These are phyloP conservation scores for Cephus pygmeus DNA, from an alignment of 2,888 invertebrate genomes.

Conservation along the genomic window DNA sequence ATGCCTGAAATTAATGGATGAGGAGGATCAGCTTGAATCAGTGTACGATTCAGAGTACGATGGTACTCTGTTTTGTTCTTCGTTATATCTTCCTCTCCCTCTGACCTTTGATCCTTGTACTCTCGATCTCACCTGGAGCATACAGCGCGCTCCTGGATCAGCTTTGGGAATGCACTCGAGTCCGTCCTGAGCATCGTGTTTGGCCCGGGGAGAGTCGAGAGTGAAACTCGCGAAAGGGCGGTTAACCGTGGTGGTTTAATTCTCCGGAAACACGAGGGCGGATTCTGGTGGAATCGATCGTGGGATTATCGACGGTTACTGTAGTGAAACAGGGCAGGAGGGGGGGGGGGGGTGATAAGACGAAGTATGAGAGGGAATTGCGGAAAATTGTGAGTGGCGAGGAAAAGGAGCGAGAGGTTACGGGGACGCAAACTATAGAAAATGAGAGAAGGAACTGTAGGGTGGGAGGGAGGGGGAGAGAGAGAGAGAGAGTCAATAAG, in stretches of 20 bases:
- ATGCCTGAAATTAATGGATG: background rate
- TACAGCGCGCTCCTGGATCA: background rate
- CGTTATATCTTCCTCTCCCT: background rate
- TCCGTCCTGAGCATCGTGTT: background rate
- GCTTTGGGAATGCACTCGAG: background rate
- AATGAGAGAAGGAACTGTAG: background rate
- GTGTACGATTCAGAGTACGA: too few relatives aligned
- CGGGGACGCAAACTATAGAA: background rate
- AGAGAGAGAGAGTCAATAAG: background rate
- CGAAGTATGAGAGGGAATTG: background rate
- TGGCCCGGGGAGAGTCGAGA: background rate
- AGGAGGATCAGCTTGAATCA: too few relatives aligned
- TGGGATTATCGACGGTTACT: background rate
- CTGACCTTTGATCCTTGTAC: background rate
- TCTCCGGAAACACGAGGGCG: constrained; percentile 1
- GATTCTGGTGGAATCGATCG: background rate
- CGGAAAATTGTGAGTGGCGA: background rate
- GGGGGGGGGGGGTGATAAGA: background rate
- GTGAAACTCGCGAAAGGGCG: background rate
- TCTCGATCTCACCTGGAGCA: background rate
- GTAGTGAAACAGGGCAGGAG: background rate
- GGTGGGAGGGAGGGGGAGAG: too few relatives aligned
- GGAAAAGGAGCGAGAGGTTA: background rate
- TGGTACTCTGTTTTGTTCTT: background rate
- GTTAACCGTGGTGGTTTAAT: constrained; percentile 4